A percentile compares a stretch with the other conserved stretches of the same genome.
These are phyloP conservation scores for Sitobion miscanthi DNA, from an alignment of 1,140 invertebrate species.

Conservation along the genomic window DNA sequence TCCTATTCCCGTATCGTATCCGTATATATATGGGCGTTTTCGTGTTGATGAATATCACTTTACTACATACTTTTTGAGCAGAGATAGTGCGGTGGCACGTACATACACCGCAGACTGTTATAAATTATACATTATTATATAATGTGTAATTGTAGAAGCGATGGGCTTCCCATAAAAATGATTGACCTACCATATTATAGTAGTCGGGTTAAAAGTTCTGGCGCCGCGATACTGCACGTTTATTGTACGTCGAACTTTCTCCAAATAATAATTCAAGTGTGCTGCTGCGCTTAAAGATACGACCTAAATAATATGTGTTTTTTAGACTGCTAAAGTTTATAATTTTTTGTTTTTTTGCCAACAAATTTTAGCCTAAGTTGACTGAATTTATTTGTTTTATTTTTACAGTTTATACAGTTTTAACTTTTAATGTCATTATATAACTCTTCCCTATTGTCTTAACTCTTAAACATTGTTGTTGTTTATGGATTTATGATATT, in stretches of 20 bases:
- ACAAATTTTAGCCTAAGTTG: background rate
- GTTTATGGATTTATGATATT: background rate
- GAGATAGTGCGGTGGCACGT: background rate
- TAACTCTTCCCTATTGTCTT: background rate
- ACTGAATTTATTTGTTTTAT: conserved; percentile 5
- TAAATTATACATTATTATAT: background rate
- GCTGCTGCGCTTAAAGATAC: background rate
- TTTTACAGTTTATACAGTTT: background rate
- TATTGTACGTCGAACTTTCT: background rate
- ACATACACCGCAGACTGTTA: background rate
- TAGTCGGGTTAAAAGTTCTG: background rate
- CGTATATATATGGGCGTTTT: background rate
- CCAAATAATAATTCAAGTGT: conserved; percentile 10
- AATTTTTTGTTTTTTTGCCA: background rate
- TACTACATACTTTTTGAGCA: background rate
- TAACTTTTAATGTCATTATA: conserved; percentile 16
- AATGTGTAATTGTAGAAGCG: background rate
- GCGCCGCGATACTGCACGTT: background rate
- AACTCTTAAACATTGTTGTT: background rate
- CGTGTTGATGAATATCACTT: background rate
- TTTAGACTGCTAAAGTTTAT: background rate
- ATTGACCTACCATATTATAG: background rate
- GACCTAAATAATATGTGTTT: background rate
- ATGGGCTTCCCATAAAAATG: background rate
- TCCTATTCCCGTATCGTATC: background rate